Conservation (phyloP, 2,888 invertebrate species). For the Nemoura dubitans region DNA sequence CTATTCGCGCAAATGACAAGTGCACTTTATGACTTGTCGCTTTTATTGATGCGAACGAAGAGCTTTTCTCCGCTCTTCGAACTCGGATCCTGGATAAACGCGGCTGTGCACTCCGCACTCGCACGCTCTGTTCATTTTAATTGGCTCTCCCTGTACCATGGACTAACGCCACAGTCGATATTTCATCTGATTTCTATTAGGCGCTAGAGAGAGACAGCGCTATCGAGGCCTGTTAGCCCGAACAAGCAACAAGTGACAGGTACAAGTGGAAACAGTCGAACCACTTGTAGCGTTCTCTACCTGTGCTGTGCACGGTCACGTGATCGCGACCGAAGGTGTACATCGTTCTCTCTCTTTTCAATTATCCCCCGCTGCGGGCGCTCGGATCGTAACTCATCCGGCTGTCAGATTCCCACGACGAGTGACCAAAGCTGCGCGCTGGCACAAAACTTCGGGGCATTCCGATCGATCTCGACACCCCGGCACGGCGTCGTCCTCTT, state of each 20-base stretch:
- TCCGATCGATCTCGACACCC: too few species aligned
- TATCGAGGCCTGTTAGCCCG: not conserved
- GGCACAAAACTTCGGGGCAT: too few species aligned
- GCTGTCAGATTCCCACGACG: not conserved
- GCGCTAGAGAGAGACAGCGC: not conserved
- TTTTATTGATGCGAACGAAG: too few species aligned
- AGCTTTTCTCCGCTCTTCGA: too few species aligned
- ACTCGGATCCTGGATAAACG: too few species aligned
- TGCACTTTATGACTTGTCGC: too few species aligned
- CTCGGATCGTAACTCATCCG: not conserved
- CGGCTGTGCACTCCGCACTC: too few species aligned
- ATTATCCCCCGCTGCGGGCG: not conserved
- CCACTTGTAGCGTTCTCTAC: conserved; percentile 7
- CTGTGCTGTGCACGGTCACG: not conserved
- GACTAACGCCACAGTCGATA: not conserved
- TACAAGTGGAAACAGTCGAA: not conserved
- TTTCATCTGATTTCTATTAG: conserved; percentile 3
- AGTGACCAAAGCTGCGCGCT: not conserved
- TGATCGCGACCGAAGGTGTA: not conserved
- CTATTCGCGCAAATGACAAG: too few species aligned
- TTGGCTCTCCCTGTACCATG: not conserved
- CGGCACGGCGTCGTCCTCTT: too few species aligned
- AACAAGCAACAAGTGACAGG: conserved; percentile 12
- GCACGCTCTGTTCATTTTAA: not conserved
- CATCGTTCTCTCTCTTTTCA: not conserved